Evolutionary conservation across 2,113 vertebrate genomes (phyloP).

Genomic region (Platichthys flesus): DNA sequence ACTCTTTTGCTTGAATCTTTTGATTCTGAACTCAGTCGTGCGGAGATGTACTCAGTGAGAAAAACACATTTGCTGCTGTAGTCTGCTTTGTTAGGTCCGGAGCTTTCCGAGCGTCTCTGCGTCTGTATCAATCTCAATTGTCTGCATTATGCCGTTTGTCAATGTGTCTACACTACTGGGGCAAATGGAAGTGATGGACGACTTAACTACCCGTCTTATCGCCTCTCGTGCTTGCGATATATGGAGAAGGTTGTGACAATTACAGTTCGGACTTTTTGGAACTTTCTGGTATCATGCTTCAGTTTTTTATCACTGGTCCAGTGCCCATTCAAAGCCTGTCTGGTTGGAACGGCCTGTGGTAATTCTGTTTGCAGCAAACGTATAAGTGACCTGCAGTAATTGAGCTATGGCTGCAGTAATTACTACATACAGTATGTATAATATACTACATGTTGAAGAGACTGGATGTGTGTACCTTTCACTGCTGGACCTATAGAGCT

Average conservation of each 20-base stretch:
- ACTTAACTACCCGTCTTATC: conserved; percentile 20
- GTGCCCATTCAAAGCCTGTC: too few species aligned
- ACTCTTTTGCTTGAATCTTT: conserved; percentile 10
- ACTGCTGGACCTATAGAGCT: conserved; percentile 2
- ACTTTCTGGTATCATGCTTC: conserved; percentile 22
- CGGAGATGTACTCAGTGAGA: background rate
- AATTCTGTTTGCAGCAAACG: too few species aligned
- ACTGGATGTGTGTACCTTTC: background rate
- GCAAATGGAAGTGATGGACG: conserved; percentile 54
- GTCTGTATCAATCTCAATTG: conserved; percentile 67
- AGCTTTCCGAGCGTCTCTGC: conserved; percentile 40
- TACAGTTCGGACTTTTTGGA: conserved; percentile 32
- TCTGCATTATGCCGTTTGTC: conserved; percentile 61
- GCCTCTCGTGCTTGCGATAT: conserved; percentile 40
- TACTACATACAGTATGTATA: too few species aligned
- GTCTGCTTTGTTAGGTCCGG: conserved; percentile 34
- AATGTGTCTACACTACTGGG: conserved; percentile 46
- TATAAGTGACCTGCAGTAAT: too few species aligned
- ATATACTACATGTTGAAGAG: background rate
- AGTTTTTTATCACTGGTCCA: too few species aligned
- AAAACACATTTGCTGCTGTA: conserved; percentile 8
- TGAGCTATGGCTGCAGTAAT: too few species aligned
- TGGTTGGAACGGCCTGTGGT: too few species aligned
- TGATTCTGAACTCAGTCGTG: background rate
- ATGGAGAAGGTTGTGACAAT: conserved; percentile 40